These are phyloP conservation scores for Volucella zonaria DNA, from an alignment of 2,888 invertebrate genomes.

Conservation along the genomic window DNA sequence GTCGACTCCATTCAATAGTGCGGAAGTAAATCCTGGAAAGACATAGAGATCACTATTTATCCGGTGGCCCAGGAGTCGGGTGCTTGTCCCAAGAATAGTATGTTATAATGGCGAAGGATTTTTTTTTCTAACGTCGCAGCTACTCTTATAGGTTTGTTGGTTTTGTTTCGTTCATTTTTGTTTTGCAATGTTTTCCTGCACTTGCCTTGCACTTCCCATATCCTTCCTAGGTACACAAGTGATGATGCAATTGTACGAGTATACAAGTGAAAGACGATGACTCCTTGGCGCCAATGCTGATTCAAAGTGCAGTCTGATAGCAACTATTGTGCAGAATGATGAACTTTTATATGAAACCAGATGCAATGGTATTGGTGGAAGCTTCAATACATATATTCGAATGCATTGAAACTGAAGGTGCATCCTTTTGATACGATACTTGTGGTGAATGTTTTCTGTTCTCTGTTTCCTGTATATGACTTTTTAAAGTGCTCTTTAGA, in stretches of 20 bases:
- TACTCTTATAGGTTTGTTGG: neutral
- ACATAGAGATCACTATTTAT: constrained; percentile 43
- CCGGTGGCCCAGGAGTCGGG: constrained; percentile 15
- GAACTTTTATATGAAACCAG: constrained; percentile 26
- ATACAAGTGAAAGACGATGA: constrained; percentile 53
- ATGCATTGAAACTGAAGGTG: neutral
- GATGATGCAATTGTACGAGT: constrained; percentile 48
- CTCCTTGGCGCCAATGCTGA: constrained; percentile 54
- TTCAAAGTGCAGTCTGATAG: constrained; percentile 54
- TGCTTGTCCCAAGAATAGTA: neutral
- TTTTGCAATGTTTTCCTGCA: constrained; percentile 14
- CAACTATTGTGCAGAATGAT: constrained; percentile 50
- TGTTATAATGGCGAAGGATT: neutral
- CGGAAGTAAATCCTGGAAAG: constrained; percentile 42
- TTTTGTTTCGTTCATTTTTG: constrained; percentile 7
- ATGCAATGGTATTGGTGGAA: neutral
- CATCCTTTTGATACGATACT: constrained; percentile 9
- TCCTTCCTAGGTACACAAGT: constrained; percentile 37
- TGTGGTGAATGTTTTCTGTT: constrained; percentile 25
- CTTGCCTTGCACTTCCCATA: constrained; percentile 31
- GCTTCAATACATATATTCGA: neutral
- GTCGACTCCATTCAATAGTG: constrained; percentile 45
- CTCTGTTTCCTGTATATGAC: constrained; percentile 36
- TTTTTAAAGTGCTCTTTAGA: constrained; percentile 37
- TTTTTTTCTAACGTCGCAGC: neutral